phyloP scores from a whole-genome alignment of 1,140 invertebrate species.

The Anoplolepis gracilipes region DNA sequence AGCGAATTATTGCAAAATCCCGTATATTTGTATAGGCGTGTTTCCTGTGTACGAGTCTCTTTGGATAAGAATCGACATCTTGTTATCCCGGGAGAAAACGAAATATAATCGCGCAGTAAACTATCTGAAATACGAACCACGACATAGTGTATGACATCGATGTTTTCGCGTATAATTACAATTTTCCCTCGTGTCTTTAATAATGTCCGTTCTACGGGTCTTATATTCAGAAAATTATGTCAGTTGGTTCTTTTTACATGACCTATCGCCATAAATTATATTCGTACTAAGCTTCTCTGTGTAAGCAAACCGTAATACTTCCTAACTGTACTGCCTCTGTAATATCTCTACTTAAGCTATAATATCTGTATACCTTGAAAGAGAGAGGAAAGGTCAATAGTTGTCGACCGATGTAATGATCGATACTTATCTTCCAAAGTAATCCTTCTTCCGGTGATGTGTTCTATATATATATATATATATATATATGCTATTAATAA shows the following conservation, averaged over 20 bases:
- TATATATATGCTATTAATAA: background rate
- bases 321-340: background rate
- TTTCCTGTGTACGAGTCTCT: background rate
- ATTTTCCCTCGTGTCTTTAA: background rate
- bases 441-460: background rate
- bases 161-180: background rate
- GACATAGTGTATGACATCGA: background rate
- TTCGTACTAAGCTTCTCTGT: background rate
- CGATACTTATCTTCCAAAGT: background rate
- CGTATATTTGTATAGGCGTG: background rate
- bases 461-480: no score
- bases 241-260: background rate
- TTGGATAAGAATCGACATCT: slow-evolving; percentile 11
- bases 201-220: background rate
- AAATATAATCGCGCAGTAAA: slow-evolving; percentile 13
- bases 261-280: background rate
- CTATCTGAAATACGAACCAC: background rate
- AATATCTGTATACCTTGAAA: background rate
- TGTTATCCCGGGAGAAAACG: background rate
- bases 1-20: slow-evolving; percentile 13
- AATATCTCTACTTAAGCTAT: slow-evolving; percentile 18
- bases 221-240: background rate
- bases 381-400: slow-evolving; percentile 14
- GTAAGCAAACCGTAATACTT: slow-evolving; percentile 1
- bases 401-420: background rate